Conservation (phyloP, 2,797 vertebrate species). For the Sarcophilus harrisii region DNA sequence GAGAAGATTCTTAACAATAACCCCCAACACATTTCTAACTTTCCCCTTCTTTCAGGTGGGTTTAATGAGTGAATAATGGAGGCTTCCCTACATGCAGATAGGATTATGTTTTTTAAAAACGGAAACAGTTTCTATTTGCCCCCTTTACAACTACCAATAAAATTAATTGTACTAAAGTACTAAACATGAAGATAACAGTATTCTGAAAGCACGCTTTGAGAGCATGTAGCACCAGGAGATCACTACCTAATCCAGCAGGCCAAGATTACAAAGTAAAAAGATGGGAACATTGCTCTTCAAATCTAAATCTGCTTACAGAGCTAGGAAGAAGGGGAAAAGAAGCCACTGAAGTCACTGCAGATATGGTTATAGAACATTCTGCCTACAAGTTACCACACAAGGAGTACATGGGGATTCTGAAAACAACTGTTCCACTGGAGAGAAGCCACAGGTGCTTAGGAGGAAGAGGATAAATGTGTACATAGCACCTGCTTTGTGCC, state of each 20-base stretch:
- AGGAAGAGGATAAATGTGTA: neutral
- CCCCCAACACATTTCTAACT: neutral
- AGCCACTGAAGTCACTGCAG: conserved; percentile 25
- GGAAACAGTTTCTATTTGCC: conserved; percentile 45
- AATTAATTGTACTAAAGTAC: conserved; percentile 66
- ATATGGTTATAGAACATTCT: conserved; percentile 10
- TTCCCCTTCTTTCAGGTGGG: conserved; percentile 28
- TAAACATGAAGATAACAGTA: conserved; percentile 61
- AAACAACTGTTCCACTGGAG: conserved; percentile 80
- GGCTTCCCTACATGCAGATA: conserved; percentile 43
- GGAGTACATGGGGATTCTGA: conserved; percentile 16
- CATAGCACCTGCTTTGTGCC: neutral
- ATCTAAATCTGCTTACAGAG: conserved; percentile 20
- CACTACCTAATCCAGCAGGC: conserved; percentile 43
- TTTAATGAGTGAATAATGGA: conserved; percentile 28
- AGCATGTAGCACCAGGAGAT: conserved; percentile 66
- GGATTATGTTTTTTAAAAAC: conserved; percentile 14
- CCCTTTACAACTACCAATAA: conserved; percentile 61
- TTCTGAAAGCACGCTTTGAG: conserved; percentile 63
- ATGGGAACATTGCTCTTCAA: conserved; percentile 8
- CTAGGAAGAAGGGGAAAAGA: conserved; percentile 26
- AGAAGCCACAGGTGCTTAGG: conserved; percentile 72
- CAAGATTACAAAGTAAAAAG: conserved; percentile 42
- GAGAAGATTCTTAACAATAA: conserved; percentile 44
- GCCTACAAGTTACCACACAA: neutral